These are phyloP conservation scores for Agriopis marginaria DNA, from an alignment of 2,888 invertebrate genomes.

Conservation along the genomic window DNA sequence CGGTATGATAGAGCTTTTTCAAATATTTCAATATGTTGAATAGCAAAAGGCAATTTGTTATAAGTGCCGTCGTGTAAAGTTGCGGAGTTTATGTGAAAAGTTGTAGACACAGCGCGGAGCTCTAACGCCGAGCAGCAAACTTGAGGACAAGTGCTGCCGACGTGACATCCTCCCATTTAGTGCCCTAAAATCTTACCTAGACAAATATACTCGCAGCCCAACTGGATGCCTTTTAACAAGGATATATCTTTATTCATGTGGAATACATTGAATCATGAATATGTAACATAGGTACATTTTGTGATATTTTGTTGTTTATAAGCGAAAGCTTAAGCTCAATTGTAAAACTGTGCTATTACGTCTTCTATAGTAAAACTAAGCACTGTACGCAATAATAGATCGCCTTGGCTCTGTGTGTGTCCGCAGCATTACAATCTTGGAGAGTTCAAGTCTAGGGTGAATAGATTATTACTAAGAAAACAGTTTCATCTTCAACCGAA, in stretches of 20 bases:
- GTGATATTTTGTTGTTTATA: not conserved
- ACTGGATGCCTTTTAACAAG: slow-evolving; percentile 46
- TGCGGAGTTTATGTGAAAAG: slow-evolving; percentile 81
- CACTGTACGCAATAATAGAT: too few species aligned
- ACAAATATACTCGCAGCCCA: slow-evolving; percentile 57
- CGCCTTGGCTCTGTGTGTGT: too few species aligned
- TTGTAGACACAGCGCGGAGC: slow-evolving; percentile 71
- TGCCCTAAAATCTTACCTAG: slow-evolving; percentile 61
- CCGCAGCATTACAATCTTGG: too few species aligned
- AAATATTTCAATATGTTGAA: slow-evolving; percentile 71
- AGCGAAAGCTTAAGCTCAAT: not conserved
- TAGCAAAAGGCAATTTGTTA: slow-evolving; percentile 73
- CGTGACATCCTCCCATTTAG: slow-evolving; percentile 74
- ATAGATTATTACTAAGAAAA: too few species aligned
- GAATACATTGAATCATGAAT: slow-evolving; percentile 34
- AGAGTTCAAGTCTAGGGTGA: too few species aligned
- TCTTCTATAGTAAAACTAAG: not conserved
- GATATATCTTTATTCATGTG: slow-evolving; percentile 48
- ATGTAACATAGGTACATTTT: not conserved
- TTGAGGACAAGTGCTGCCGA: slow-evolving; percentile 76
- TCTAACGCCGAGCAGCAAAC: slow-evolving; percentile 66
- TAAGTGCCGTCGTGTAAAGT: slow-evolving; percentile 73
- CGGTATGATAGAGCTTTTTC: slow-evolving; percentile 41
- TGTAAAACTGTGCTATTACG: not conserved
- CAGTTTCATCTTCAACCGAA: too few species aligned